These are phyloP conservation scores for Flexamia atlantica DNA, from an alignment of 2,888 invertebrate species.

Conservation along the genomic window DNA sequence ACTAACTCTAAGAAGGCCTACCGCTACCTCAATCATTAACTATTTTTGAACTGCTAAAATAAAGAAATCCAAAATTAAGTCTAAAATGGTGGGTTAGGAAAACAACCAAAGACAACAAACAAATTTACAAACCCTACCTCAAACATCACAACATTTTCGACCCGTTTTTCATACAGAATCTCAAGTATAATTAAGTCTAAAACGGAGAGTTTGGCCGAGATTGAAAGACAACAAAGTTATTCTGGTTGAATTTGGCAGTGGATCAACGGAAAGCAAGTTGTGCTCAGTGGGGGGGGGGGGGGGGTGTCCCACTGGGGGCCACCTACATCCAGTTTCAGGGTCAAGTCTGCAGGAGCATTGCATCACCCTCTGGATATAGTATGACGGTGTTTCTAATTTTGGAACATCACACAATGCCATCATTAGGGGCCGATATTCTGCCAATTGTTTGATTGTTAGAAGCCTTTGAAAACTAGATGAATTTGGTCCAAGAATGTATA, in stretches of 20 bases:
- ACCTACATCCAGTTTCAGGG: conserved; percentile 44
- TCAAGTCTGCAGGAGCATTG: conserved; percentile 33
- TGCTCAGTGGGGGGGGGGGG: neutral
- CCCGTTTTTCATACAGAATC: neutral
- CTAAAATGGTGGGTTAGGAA: neutral
- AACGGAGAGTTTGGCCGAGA: neutral
- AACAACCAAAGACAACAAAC: too few relatives aligned
- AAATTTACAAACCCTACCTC: neutral
- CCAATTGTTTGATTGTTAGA: too few relatives aligned
- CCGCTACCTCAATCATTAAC: neutral
- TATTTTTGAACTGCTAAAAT: neutral
- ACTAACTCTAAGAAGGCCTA: too few relatives aligned
- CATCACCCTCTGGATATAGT: too few relatives aligned
- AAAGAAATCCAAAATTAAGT: neutral
- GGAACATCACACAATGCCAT: too few relatives aligned
- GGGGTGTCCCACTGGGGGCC: conserved; percentile 24
- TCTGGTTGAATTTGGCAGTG: conserved; percentile 24
- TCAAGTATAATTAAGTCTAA: neutral
- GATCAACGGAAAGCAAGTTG: conserved; percentile 27
- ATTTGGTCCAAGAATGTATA: too few relatives aligned
- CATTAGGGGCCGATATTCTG: too few relatives aligned
- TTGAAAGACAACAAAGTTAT: conserved; percentile 14
- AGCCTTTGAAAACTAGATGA: too few relatives aligned
- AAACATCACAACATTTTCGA: neutral
- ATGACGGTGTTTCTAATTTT: too few relatives aligned